These are phyloP conservation scores for Dysmachus trigonus DNA, from an alignment of 2,888 invertebrate genomes.

Conservation along the genomic window DNA sequence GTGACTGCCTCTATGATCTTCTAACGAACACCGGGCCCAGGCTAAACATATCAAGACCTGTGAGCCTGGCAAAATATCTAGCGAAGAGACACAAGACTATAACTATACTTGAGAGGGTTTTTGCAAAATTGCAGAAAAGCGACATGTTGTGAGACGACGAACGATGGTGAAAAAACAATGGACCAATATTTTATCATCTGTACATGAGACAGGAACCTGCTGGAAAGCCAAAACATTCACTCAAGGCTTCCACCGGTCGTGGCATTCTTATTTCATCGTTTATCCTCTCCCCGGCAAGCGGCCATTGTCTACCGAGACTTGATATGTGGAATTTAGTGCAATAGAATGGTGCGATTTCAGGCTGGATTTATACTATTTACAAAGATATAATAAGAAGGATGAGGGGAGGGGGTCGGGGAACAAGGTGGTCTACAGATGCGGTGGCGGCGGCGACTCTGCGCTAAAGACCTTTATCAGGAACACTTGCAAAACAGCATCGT, in stretches of 20 bases:
- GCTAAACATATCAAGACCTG: neutral
- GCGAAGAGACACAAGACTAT: neutral
- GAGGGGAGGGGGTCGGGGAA: neutral
- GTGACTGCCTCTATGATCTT: conserved; percentile 5
- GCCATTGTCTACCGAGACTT: conserved; percentile 29
- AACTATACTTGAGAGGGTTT: conserved; percentile 8
- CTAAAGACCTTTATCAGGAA: conserved; percentile 3
- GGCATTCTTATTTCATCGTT: conserved; percentile 38
- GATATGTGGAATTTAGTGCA: conserved; percentile 41
- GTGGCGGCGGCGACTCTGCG: neutral
- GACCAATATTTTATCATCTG: conserved; percentile 56
- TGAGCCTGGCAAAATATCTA: neutral
- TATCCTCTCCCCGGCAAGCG: conserved; percentile 11
- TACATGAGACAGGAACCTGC: conserved; percentile 44
- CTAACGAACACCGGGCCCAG: conserved; percentile 12
- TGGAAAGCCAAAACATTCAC: conserved; percentile 39
- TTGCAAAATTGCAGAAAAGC: conserved; percentile 40
- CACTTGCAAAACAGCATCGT: neutral
- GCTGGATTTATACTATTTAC: conserved; percentile 34
- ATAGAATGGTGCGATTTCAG: conserved; percentile 31
- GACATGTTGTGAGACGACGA: conserved; percentile 41
- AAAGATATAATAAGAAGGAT: conserved; percentile 27
- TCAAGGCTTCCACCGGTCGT: conserved; percentile 25
- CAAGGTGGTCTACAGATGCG: neutral
- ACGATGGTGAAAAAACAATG: conserved; percentile 52